Evolutionary conservation across 2,113 vertebrate species (phyloP).

Genomic region (Xerus inauris): DNA sequence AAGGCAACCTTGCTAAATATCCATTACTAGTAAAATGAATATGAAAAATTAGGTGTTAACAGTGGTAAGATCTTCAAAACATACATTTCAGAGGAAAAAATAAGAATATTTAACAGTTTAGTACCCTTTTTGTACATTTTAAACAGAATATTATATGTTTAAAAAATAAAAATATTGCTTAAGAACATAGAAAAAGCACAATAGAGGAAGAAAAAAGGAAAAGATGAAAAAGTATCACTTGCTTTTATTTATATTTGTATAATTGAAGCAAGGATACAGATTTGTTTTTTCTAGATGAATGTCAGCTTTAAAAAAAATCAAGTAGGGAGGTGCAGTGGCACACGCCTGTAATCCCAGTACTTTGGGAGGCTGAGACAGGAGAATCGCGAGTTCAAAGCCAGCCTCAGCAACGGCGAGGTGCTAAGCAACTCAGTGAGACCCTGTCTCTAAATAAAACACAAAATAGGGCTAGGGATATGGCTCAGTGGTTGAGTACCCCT

Average conservation of each 20-base stretch:
- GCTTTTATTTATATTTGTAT: neutral
- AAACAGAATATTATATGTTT: neutral
- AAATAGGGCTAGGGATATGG: too few relatives aligned
- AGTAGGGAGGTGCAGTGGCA: neutral
- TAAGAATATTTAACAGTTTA: neutral
- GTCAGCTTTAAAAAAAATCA: neutral
- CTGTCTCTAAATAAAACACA: too few relatives aligned
- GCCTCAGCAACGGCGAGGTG: too few relatives aligned
- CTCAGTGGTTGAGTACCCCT: too few relatives aligned
- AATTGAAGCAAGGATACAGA: neutral
- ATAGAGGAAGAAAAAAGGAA: neutral
- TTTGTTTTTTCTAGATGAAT: conserved; percentile 26
- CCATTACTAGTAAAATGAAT: neutral
- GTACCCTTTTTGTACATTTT: neutral
- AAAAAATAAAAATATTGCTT: neutral
- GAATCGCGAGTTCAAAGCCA: too few relatives aligned
- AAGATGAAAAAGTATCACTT: neutral
- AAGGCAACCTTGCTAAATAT: neutral
- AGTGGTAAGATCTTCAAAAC: conserved; percentile 6
- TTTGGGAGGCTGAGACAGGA: too few relatives aligned
- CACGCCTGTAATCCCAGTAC: too few relatives aligned
- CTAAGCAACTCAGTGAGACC: too few relatives aligned
- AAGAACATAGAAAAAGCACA: neutral
- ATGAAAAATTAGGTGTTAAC: neutral
- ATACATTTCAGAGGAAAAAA: neutral